Evolutionary conservation across 2,113 vertebrate species (phyloP).

Genomic region (Triplophysa dalaica): DNA sequence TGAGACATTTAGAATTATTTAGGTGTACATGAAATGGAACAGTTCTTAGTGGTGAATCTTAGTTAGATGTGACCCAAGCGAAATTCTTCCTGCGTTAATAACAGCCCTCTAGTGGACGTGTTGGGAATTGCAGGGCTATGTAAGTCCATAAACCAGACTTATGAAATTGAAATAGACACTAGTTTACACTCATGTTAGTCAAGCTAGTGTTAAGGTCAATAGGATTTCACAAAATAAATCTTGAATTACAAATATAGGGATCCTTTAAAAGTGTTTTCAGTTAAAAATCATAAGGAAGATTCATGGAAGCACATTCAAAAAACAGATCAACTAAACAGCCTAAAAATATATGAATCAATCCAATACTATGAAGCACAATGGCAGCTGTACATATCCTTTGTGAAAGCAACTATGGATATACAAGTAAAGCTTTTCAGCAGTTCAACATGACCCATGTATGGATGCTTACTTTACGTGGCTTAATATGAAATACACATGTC

Average conservation of each 20-base stretch:
- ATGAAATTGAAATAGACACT: slow-evolving; percentile 16
- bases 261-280: not conserved
- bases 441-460: not conserved
- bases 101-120: slow-evolving; percentile 44
- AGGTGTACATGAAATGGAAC: not conserved
- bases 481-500: not conserved
- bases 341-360: not conserved
- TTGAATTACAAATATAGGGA: not conserved
- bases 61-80: not conserved
- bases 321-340: not conserved
- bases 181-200: not conserved
- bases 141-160: slow-evolving; percentile 34
- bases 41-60: not conserved
- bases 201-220: not conserved
- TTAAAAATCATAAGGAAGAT: not conserved
- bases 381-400: not conserved
- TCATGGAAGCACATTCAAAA: not conserved
- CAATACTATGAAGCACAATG: not conserved
- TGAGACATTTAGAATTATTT: not conserved
- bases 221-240: not conserved
- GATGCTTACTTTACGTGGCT: not conserved
- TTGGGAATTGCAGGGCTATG: slow-evolving; percentile 34
- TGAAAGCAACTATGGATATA: not conserved
- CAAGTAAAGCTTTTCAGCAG: not conserved
- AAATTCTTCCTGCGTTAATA: not conserved